phyloP scores from a whole-genome alignment of 2,888 invertebrate species.

The Cremastobaeus sp. region DNA sequence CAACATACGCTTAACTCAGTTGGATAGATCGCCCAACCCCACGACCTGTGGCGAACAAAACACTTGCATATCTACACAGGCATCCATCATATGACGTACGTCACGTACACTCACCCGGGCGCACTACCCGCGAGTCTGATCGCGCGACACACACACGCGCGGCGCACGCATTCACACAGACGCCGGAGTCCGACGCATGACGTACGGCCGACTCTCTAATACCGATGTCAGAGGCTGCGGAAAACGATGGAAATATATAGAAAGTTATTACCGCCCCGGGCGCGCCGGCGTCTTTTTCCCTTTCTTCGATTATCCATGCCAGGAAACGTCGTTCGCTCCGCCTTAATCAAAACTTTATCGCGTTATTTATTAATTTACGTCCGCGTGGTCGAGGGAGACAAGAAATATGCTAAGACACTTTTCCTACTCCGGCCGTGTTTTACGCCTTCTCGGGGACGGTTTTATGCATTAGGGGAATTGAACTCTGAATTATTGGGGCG shows the following conservation, averaged over 20 bases:
- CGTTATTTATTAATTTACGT: constrained; percentile 45
- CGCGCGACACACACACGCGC: constrained; percentile 16
- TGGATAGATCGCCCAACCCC: constrained; percentile 63
- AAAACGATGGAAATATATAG: constrained; percentile 50
- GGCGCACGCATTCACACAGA: constrained; percentile 6
- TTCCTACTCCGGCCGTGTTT: background rate
- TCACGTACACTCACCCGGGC: constrained; percentile 13
- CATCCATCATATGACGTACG: constrained; percentile 64
- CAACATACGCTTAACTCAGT: constrained; percentile 62
- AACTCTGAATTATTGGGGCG: constrained; percentile 27
- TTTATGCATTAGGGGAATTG: constrained; percentile 26
- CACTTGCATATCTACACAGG: constrained; percentile 66
- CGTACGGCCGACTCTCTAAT: constrained; percentile 45
- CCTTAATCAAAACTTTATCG: constrained; percentile 50
- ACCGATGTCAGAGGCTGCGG: constrained; percentile 25
- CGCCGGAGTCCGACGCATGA: constrained; percentile 30
- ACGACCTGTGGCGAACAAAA: constrained; percentile 67
- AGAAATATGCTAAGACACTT: constrained; percentile 3
- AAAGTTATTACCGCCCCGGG: constrained; percentile 54
- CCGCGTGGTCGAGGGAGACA: background rate
- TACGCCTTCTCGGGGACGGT: background rate
- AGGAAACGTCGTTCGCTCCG: constrained; percentile 18
- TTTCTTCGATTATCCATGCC: constrained; percentile 31
- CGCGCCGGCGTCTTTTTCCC: constrained; percentile 39
- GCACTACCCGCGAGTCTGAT: background rate